A percentile compares a stretch with the other conserved stretches of the same genome.
Evolutionary conservation across 2,797 vertebrate genomes (phyloP).

Genomic region (Dermochelys coriacea): DNA sequence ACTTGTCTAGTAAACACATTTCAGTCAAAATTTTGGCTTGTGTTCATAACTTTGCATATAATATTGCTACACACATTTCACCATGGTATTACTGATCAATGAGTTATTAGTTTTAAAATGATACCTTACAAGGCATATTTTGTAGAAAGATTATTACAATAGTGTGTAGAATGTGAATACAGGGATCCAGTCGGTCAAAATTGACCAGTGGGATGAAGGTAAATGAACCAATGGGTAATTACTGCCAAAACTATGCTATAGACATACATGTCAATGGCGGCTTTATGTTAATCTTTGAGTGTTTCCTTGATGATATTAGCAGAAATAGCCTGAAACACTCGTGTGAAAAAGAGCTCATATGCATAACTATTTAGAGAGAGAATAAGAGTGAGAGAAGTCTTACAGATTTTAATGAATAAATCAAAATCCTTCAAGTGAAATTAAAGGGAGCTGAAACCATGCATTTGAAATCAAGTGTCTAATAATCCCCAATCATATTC

Average conservation of each 20-base stretch:
- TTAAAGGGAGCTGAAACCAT: background rate
- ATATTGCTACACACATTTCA: background rate
- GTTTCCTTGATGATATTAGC: background rate
- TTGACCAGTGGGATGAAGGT: background rate
- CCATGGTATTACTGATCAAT: background rate
- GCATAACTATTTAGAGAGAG: background rate
- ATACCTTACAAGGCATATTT: background rate
- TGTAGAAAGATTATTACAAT: background rate
- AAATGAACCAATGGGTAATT: background rate
- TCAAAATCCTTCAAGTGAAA: background rate
- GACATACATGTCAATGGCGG: background rate
- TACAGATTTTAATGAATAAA: background rate
- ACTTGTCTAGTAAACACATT: background rate
- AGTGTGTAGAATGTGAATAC: background rate
- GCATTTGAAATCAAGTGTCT: background rate
- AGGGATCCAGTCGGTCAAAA: background rate
- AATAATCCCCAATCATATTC: background rate
- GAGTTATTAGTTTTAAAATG: background rate
- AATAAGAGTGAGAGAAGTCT: too few species aligned
- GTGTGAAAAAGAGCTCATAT: background rate
- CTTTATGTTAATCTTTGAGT: background rate
- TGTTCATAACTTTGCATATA: background rate
- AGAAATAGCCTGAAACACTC: background rate
- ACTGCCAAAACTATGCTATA: background rate
- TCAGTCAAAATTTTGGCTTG: background rate